phyloP scores from a whole-genome alignment of 2,888 invertebrate species.

The Alentia gelatinosa region DNA sequence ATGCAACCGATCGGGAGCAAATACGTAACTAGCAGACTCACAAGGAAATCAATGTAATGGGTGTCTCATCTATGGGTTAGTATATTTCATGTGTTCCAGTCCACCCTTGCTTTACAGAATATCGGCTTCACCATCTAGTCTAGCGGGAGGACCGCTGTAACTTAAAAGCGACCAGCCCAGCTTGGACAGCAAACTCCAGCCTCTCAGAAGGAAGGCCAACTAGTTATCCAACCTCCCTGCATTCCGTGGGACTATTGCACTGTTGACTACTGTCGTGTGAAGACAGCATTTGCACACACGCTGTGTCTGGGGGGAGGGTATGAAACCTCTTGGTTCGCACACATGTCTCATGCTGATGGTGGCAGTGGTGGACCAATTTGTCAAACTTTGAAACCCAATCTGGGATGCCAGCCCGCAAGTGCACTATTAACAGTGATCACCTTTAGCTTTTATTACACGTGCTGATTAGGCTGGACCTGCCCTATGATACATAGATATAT shows the following conservation, averaged over 20 bases:
- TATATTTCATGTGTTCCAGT: too few species aligned
- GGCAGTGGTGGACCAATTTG: background rate
- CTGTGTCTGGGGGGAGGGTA: background rate
- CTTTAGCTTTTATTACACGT: background rate
- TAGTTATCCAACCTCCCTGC: background rate
- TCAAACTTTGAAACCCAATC: background rate
- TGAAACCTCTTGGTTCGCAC: background rate
- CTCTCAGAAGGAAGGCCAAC: too few species aligned
- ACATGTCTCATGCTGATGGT: slow-evolving; percentile 1
- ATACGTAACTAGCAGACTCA: too few species aligned
- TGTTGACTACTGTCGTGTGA: background rate
- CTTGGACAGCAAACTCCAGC: too few species aligned
- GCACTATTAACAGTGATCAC: background rate
- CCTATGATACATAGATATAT: background rate
- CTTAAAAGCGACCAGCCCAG: background rate
- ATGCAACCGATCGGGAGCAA: too few species aligned
- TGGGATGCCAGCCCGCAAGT: slow-evolving; percentile 1
- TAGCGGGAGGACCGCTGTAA: too few species aligned
- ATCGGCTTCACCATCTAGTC: background rate
- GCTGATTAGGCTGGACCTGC: slow-evolving; percentile 1
- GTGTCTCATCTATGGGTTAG: too few species aligned
- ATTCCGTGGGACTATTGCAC: background rate
- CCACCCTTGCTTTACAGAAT: background rate
- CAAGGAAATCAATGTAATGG: too few species aligned
- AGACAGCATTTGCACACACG: background rate